Percentiles rank a stretch among this genome's conserved stretches.
These are phyloP conservation scores for Sebastes trivittatus DNA, from an alignment of 2,797 vertebrate genomes.

Conservation along the genomic window DNA sequence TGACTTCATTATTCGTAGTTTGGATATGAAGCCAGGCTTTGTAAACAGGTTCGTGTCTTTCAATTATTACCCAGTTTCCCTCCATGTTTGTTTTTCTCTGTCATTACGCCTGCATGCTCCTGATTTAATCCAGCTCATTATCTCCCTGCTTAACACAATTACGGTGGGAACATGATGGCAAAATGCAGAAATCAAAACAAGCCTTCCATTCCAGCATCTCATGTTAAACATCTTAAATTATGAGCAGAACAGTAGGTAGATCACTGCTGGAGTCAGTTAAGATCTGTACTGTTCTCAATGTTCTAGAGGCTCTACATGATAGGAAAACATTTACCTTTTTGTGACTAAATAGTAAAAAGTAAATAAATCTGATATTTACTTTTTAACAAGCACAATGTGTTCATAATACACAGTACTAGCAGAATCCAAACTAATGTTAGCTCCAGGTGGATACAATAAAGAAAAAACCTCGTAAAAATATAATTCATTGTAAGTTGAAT, in stretches of 20 bases:
- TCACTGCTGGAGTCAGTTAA: neutral
- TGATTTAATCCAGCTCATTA: constrained; percentile 46
- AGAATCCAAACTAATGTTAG: neutral
- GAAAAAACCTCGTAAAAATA: neutral
- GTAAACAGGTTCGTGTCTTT: constrained; percentile 86
- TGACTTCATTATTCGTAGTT: constrained; percentile 89
- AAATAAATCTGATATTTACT: neutral
- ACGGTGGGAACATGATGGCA: constrained; percentile 17
- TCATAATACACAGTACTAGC: neutral
- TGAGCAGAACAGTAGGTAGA: neutral
- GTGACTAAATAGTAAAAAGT: neutral
- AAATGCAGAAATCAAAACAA: constrained; percentile 13
- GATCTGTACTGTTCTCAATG: neutral
- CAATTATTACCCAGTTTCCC: constrained; percentile 33
- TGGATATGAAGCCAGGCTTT: constrained; percentile 91
- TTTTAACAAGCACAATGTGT: neutral
- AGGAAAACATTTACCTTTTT: neutral
- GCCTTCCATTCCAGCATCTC: neutral
- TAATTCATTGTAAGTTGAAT: neutral
- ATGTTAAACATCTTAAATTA: constrained; percentile 4
- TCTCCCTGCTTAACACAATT: constrained; percentile 33
- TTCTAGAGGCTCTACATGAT: neutral
- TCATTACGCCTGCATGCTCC: constrained; percentile 46
- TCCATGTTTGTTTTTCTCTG: constrained; percentile 36
- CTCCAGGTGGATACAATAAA: neutral